Evolutionary conservation across 2,888 invertebrate genomes (phyloP), one percentile per base, ranked within the genome.

Genomic region (Venusia cambrica): DNA sequence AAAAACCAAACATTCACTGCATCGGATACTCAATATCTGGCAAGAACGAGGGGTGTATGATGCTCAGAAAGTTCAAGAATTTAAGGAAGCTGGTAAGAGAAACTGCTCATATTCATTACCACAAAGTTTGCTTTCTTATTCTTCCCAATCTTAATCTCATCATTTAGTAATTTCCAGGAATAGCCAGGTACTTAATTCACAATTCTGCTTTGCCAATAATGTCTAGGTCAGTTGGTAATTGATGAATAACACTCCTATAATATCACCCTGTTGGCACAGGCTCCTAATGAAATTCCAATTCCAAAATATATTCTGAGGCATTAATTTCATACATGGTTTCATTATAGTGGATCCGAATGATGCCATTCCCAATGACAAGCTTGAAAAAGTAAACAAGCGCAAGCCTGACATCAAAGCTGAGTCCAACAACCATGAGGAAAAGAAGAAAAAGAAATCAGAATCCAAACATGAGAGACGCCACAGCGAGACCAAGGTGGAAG

Each of bases 11-110:
- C 90, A 90, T 32, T 93, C 94, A 27, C 83, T 98, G 24, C 91
- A 92, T 34, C 90, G 98, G 62, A 91, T 98, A 48, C 79, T 98
- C 6, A 90, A 90, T 45, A 97, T 98, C 53, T 98, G 98, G 98
- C 92, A 93, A 51, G 97, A 98, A 57, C 89, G 98, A 62, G 94
- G 93, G 8, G 96, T 98, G 1, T 98, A 96, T 66, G 94, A 95
- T 60, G 87, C 92, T 29, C 89, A 92, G 44, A 91, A 93, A 57
- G 94, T 98, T 50, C 90, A 91, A 32, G 94, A 95, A 36, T 95
- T 93, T 69, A 94, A 93, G 70, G 88, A 89, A 36, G 90, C 91
- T 50, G 76, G 88, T 88, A 48, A 57, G 75, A 7, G 8, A 1
- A 17, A 5, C 1, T 11, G 4, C 3, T 11, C 8, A 2, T 14